Conservation (phyloP, 2,888 invertebrate species). For the Chloromyia formosa region DNA sequence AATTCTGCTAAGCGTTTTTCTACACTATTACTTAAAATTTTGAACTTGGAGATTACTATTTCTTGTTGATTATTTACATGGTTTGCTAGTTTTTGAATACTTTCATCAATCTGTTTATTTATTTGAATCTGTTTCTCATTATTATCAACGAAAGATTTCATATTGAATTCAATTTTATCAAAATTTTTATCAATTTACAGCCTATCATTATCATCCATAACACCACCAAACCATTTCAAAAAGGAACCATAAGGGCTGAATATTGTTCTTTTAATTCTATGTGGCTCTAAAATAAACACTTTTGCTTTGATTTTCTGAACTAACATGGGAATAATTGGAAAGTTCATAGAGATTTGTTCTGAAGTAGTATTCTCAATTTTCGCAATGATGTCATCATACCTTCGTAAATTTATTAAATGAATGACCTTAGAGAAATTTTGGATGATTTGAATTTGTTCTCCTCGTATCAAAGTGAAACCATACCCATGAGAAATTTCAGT, state of each 20-base stretch:
- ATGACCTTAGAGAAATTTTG: constrained; percentile 7
- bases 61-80: constrained; percentile 9
- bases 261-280: constrained; percentile 2
- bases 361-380: neutral
- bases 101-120: neutral
- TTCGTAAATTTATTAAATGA: neutral
- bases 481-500: neutral
- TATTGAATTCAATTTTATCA: no score
- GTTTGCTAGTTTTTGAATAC: neutral
- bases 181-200: neutral
- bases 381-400: neutral
- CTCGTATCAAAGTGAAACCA: no score
- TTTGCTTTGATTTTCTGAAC: neutral
- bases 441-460: neutral
- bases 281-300: neutral
- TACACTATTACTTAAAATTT: neutral
- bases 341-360: neutral
- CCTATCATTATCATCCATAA: neutral
- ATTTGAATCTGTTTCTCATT: neutral
- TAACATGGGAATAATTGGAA: neutral
- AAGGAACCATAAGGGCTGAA: no score
- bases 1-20: neutral
- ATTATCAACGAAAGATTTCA: neutral
- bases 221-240: no score
- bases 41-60: neutral